Evolutionary conservation across 2,888 invertebrate genomes (phyloP).

Genomic region (Ophion slaviceki): DNA sequence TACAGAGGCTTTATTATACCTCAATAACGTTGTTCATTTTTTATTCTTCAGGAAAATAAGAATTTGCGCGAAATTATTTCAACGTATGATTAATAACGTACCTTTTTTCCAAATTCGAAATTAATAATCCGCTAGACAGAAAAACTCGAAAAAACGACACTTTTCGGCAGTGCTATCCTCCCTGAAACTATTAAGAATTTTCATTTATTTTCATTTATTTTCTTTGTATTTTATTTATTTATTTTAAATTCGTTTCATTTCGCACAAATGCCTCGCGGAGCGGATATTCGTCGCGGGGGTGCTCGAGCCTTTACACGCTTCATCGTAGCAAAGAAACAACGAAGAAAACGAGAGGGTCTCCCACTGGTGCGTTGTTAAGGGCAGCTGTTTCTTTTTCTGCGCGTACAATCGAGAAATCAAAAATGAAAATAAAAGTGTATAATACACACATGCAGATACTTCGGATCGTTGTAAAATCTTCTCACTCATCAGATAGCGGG

Average conservation of each 20-base stretch:
- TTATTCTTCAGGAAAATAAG: too few relatives aligned
- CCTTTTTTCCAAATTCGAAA: too few relatives aligned
- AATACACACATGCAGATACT: constrained; percentile 35
- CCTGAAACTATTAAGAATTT: too few relatives aligned
- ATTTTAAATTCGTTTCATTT: not conserved
- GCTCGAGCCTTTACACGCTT: constrained; percentile 31
- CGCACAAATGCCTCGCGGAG: constrained; percentile 1
- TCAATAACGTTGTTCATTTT: too few relatives aligned
- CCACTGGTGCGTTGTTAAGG: constrained; percentile 52
- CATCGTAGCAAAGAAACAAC: constrained; percentile 41
- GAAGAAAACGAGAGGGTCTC: constrained; percentile 43
- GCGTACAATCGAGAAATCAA: constrained; percentile 14
- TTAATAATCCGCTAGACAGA: too few relatives aligned
- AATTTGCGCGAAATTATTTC: too few relatives aligned
- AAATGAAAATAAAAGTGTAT: constrained; percentile 17
- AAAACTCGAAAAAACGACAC: too few relatives aligned
- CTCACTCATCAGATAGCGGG: constrained; percentile 76
- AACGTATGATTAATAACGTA: too few relatives aligned
- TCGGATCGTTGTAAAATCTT: constrained; percentile 69
- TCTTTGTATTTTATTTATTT: too few relatives aligned
- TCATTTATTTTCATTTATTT: too few relatives aligned
- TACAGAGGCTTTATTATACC: too few relatives aligned
- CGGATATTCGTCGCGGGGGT: constrained; percentile 48
- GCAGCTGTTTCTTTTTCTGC: constrained; percentile 58
- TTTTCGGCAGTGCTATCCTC: too few relatives aligned